Base-by-base conservation (phyloP, 2,797 vertebrate genomes). In the Lagodon rhomboides region DNA sequence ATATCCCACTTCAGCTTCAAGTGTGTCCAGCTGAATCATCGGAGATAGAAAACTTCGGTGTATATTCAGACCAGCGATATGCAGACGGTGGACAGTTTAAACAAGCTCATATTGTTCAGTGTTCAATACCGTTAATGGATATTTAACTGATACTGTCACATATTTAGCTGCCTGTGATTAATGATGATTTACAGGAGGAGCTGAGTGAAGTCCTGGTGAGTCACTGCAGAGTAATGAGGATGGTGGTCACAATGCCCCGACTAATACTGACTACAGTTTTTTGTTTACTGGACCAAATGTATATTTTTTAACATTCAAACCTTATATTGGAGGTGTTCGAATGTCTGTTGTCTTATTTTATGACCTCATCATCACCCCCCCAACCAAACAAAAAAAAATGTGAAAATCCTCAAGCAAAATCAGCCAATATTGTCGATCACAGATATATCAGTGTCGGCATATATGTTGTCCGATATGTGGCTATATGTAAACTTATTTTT, bases 71-170 rank as follows among this genome's bases (percentile, higher is more conserved):
- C 3, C 43, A 53, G 12, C 0, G 5, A 16, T 58, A 6, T 18
- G 71, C 12, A 68, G 12, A 60, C 5, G 41, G 34, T 59, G 49
- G 67, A 11, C 38, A 73, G 5, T 23, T 30, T 6, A 55, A 56
- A 50, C n/a, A 50, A 41, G 61, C 27, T 72, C 54, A 18, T 46
- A 17, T 55, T 68, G 12, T 83, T 58, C 16, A 2, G 3, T 41
- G 15, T 63, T 51, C 54, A 83, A 84, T 77, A 81, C 72, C 68
- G 58, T 43, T 68, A n/a, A 67, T 41, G 53, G 30, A 61, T 50
- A 9, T 69, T 80, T 70, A 22, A 49, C 56, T 54, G 22, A 0
- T 60, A 61, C 65, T 47, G 41, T 63, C 12, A 30, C 8, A 0
- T 23, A 67, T 49, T 12, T 54, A 62, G 34, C 38, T 67, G 46